phyloP scores from a whole-genome alignment of 2,888 invertebrate species.

The Callinectes sapidus region DNA sequence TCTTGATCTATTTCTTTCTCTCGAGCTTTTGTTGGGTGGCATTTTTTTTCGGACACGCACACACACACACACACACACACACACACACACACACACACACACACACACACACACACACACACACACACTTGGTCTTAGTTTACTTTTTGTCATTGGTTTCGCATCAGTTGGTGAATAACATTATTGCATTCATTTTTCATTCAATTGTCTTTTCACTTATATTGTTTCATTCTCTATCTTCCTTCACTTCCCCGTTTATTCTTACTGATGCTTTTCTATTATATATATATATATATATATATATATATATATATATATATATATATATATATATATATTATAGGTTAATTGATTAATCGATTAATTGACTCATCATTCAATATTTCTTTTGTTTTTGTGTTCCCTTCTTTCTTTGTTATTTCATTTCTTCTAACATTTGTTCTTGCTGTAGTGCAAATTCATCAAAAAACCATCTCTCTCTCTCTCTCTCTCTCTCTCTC shows the following conservation, averaged over 20 bases:
- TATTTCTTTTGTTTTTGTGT: background rate
- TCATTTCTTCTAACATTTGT: background rate
- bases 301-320: too few relatives aligned
- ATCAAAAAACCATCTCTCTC: too few relatives aligned
- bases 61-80: background rate
- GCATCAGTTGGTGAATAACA: background rate
- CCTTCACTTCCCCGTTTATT: background rate
- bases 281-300: background rate
- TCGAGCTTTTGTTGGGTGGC: background rate
- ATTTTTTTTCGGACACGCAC: background rate
- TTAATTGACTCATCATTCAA: too few relatives aligned
- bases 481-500: background rate
- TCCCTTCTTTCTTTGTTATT: background rate
- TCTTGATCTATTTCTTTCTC: background rate
- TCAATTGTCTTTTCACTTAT: background rate
- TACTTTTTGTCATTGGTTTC: background rate
- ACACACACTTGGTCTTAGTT: background rate
- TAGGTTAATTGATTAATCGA: too few relatives aligned
- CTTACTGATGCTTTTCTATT: background rate
- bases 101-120: slow-evolving; percentile 5
- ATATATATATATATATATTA: too few relatives aligned
- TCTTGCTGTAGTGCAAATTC: background rate
- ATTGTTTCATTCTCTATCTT: background rate
- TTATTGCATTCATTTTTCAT: background rate
- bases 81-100: too few relatives aligned